phyloP scores from a whole-genome alignment of 2,797 vertebrate species.

The Poecilia velifera region DNA sequence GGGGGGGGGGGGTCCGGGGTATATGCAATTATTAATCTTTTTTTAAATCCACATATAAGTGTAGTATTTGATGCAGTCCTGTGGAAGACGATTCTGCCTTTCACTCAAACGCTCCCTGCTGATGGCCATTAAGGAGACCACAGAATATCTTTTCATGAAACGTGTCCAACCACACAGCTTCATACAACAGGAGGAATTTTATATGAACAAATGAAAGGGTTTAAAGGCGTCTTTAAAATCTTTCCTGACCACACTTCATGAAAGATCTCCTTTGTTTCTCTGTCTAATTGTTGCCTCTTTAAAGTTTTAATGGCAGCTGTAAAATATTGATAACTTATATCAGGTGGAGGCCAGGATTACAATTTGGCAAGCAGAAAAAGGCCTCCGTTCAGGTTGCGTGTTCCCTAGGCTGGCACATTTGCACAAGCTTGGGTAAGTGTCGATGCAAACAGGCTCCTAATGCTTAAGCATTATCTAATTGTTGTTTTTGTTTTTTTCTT shows the following conservation, averaged over 20 bases:
- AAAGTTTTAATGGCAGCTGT: slow-evolving; percentile 73
- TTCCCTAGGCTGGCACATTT: slow-evolving; percentile 50
- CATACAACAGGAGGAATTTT: slow-evolving; percentile 62
- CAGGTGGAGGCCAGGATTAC: slow-evolving; percentile 59
- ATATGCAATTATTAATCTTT: not conserved
- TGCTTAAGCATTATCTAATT: slow-evolving; percentile 13
- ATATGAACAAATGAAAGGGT: slow-evolving; percentile 69
- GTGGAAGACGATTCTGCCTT: slow-evolving; percentile 6
- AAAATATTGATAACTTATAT: slow-evolving; percentile 80
- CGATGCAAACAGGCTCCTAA: slow-evolving; percentile 48
- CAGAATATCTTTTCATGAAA: slow-evolving; percentile 60
- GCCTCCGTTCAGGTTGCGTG: slow-evolving; percentile 53
- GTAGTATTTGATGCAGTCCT: slow-evolving; percentile 7
- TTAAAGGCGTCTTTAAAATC: slow-evolving; percentile 70
- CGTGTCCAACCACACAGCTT: slow-evolving; percentile 59
- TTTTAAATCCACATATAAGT: not conserved
- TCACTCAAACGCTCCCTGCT: slow-evolving; percentile 24
- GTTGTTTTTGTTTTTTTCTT: not conserved
- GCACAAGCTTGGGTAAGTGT: slow-evolving; percentile 36
- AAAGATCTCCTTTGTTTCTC: slow-evolving; percentile 75
- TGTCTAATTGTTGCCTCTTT: slow-evolving; percentile 72
- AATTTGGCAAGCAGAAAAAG: slow-evolving; percentile 53
- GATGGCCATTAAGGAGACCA: slow-evolving; percentile 46
- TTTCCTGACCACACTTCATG: slow-evolving; percentile 63
- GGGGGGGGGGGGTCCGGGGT: too few species aligned